phyloP scores from a whole-genome alignment of 2,888 invertebrate species.

The Pyrocoelia pectoralis region DNA sequence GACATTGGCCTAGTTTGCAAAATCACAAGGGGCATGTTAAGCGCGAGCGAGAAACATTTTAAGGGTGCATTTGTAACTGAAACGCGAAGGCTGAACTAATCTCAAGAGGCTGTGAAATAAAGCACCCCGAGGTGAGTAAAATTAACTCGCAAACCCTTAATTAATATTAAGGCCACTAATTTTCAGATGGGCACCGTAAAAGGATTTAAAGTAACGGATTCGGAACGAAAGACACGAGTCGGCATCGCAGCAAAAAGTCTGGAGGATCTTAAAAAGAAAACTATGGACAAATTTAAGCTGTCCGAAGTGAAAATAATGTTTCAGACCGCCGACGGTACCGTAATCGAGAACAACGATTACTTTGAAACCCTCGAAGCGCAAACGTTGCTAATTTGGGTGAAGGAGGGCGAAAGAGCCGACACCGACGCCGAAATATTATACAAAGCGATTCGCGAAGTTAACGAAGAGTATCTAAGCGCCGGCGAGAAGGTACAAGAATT shows the following conservation, averaged over 20 bases:
- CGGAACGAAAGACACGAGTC: slow-evolving; percentile 71
- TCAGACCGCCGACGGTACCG: slow-evolving; percentile 70
- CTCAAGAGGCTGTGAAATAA: slow-evolving; percentile 12
- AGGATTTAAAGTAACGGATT: slow-evolving; percentile 78
- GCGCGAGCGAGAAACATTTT: slow-evolving; percentile 4
- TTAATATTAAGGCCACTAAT: background rate
- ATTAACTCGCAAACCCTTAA: slow-evolving; percentile 5
- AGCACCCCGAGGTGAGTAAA: slow-evolving; percentile 2
- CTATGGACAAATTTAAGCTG: slow-evolving; percentile 61
- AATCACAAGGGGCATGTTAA: background rate
- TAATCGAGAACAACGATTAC: slow-evolving; percentile 79
- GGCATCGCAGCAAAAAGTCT: slow-evolving; percentile 75
- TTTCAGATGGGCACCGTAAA: slow-evolving; percentile 62
- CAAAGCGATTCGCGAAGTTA: slow-evolving; percentile 72
- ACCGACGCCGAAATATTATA: slow-evolving; percentile 76
- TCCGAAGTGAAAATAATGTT: slow-evolving; percentile 50
- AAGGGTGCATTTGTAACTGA: slow-evolving; percentile 5
- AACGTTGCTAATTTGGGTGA: slow-evolving; percentile 71
- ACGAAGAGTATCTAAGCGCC: slow-evolving; percentile 73
- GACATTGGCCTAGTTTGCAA: slow-evolving; percentile 52
- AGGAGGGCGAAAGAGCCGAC: slow-evolving; percentile 55
- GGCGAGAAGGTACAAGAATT: slow-evolving; percentile 78
- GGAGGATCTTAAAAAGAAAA: slow-evolving; percentile 72
- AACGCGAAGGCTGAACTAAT: background rate
- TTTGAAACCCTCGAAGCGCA: slow-evolving; percentile 77